Evolutionary conservation across 2,113 vertebrate species (phyloP).

Genomic region (Apistogramma diplotaenia): DNA sequence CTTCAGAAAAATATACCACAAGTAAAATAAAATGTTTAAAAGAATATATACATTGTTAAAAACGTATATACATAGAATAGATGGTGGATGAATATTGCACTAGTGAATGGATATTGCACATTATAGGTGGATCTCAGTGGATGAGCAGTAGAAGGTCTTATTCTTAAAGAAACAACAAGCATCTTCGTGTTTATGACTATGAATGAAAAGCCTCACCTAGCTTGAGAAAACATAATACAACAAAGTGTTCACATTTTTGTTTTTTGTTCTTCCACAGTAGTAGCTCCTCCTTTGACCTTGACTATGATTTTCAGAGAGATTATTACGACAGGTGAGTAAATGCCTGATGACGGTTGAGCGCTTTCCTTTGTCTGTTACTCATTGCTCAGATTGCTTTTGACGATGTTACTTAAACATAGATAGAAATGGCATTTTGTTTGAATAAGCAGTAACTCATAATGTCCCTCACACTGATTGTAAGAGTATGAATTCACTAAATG

Average conservation of each 20-base stretch:
- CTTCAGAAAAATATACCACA: no score
- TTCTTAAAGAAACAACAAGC: no score
- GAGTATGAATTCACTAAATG: no score
- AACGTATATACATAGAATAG: no score
- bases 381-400: background rate
- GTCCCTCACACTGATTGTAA: no score
- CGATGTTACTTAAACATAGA: background rate
- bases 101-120: no score
- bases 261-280: slow-evolving; percentile 44
- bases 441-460: background rate
- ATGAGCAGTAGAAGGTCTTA: no score
- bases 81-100: no score
- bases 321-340: slow-evolving; percentile 87
- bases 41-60: no score
- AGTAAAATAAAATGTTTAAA: no score
- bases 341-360: background rate
- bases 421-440: background rate
- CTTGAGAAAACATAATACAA: background rate
- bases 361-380: background rate
- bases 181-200: background rate
- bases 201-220: background rate
- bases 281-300: slow-evolving; percentile 86
- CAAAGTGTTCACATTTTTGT: background rate
- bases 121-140: no score
- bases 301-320: slow-evolving; percentile 89